These are phyloP conservation scores for Oxyruncus cristatus DNA, from an alignment of 2,113 vertebrate genomes.

Conservation along the genomic window DNA sequence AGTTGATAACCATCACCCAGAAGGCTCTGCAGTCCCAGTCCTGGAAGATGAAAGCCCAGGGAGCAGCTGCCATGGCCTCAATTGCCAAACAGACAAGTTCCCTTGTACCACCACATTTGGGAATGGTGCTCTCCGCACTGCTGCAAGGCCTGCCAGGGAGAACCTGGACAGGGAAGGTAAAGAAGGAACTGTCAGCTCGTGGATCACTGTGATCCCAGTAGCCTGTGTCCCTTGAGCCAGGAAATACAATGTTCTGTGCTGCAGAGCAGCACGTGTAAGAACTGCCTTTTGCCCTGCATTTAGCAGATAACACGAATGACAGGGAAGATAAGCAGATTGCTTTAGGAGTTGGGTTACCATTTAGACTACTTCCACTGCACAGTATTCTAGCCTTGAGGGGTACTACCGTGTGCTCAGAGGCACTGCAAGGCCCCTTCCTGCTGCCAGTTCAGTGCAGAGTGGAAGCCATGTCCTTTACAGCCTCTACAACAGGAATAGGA, in stretches of 20 bases:
- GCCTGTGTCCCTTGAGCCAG: background rate
- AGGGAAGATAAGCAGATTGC: background rate
- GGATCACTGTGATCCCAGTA: background rate
- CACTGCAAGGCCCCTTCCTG: background rate
- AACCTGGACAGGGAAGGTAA: conserved; percentile 96
- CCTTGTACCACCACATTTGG: conserved; percentile 88
- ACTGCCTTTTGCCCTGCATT: background rate
- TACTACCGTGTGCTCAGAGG: background rate
- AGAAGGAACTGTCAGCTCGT: background rate
- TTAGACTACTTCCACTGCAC: background rate
- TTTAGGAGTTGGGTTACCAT: background rate
- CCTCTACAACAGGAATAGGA: background rate
- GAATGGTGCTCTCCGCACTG: conserved; percentile 86
- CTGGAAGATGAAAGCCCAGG: conserved; percentile 99
- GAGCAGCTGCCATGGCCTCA: conserved; percentile 92
- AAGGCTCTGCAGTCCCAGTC: conserved; percentile 95
- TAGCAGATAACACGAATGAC: background rate
- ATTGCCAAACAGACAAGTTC: conserved; percentile 92
- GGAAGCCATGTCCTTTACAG: background rate
- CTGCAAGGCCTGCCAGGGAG: conserved; percentile 90
- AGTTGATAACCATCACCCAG: conserved; percentile 91
- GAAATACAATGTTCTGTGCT: background rate
- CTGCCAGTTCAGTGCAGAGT: background rate
- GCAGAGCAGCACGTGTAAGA: fast-evolving
- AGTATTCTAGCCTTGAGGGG: background rate